Evolutionary conservation across 2,888 invertebrate genomes (phyloP), one percentile per base, ranked within the genome.

Genomic region (Lamellibrachia satsuma): DNA sequence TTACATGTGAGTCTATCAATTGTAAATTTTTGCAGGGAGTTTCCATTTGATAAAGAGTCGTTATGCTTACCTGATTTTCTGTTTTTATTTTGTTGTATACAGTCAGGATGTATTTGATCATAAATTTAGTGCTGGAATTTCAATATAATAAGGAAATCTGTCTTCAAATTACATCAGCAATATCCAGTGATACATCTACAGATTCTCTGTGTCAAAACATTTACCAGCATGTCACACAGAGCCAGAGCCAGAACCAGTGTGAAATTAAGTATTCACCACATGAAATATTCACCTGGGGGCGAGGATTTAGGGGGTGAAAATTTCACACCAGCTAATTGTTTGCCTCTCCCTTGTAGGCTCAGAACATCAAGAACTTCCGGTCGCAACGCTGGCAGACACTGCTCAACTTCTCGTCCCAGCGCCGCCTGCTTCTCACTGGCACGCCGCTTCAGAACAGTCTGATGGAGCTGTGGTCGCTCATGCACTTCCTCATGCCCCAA

Each of bases 361-460:
- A 99, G 96, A 99, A 99, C 96, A 99, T 99, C 93, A 99, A 99
- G 97, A 99, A 99, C 97, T 99, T 99, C 96, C 99, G 99, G 96
- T 99, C 99, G 51, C 99, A 99, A 96, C 97, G 99, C 94, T 99
- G 99, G 99, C 99, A 99, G 97, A 97, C 99, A 96, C 97, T 99
- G 94, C 97, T 99, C 93, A 99, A 99, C 96, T 99, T 99, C 97
- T 98, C 98, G 94, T 99, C 99, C 52, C 99, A 99, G 97, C 98
- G 99, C 96, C 96, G 97, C 39, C 95, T 97, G 52, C 95, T 97
- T 60, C 96, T 97, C 93, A 99, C 99, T 91, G 99, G 99, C 93
- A 99, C 99, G 2, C 99, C 99, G 2, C 97, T 99, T 93, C 99
- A 99, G 97, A 99, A 99, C 97, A 99, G 99, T 91, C 97, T 99